Evolutionary conservation across 2,888 invertebrate genomes (phyloP), one percentile per base, ranked within the genome.

Genomic region (Synergus laeviventris): DNA sequence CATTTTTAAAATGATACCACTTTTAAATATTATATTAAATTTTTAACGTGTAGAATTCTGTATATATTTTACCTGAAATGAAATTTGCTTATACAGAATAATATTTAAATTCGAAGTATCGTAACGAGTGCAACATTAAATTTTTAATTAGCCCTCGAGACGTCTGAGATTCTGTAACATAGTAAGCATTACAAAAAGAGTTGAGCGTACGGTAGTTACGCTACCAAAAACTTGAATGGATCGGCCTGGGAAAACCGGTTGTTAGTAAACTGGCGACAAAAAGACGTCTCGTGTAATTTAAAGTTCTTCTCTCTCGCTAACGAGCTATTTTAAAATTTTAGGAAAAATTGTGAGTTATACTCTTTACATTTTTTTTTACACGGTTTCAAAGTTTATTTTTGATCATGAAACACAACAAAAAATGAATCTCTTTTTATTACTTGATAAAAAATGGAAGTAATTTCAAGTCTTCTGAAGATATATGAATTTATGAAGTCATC

Each of bases 241-340:
- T 66, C 16, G 31, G 21, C 21, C 56, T 24, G 21, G 24, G 66
- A 24, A 66, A 70, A 70, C 49, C 49, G 70, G 70, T 70, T 66
- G 42, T 66, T 66, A 70, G 45, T 70, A 31, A 49, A 45, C 11
- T 49, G 49, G 31, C 70, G n/a, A 49, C 31, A 24, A 70, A 66
- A 70, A 49, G 49, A 70, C 4, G 24, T 70, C 12, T 42, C 70
- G 49, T 70, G 49, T 70, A 49, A 70, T 70, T 70, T 49, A 31
- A 70, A 70, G 11, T 70, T 49, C 56, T 12, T 24, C 31, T 31
- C 31, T 36, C 49, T 49, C 9, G 70, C n/a, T 70, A 49, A 70
- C 70, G 31, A 49, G 49, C 36, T 31, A 49, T 49, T 42, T 70
- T 49, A 31, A 31, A 16, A 70, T 31, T 42, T 70, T 70, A 70